Percentiles rank a stretch among this genome's conserved stretches.
phyloP scores from a whole-genome alignment of 1,140 invertebrate species.

The Frieseomelitta varia region DNA sequence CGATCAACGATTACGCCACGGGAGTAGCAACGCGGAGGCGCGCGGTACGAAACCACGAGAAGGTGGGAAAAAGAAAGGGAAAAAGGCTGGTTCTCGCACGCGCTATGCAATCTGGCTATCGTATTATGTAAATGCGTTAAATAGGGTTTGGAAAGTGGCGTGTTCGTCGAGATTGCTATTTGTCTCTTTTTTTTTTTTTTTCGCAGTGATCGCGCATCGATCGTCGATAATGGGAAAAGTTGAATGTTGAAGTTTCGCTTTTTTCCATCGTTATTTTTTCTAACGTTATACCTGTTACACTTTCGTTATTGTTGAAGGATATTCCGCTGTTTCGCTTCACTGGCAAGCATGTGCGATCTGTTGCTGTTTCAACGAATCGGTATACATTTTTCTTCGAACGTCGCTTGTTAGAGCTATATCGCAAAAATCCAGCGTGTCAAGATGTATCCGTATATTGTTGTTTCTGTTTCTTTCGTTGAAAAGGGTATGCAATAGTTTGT shows the following conservation, averaged over 20 bases:
- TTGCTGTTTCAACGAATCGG: slow-evolving; percentile 29
- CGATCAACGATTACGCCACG: slow-evolving; percentile 41
- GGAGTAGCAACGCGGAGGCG: slow-evolving; percentile 48
- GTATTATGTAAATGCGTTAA: background rate
- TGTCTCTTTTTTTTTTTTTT: background rate
- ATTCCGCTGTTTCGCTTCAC: slow-evolving; percentile 15
- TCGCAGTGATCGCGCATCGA: slow-evolving; percentile 28
- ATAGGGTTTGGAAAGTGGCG: background rate
- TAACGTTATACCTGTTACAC: slow-evolving; percentile 29
- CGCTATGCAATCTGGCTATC: background rate
- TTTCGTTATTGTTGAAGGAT: slow-evolving; percentile 44
- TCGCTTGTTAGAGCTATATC: background rate
- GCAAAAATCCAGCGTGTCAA: background rate
- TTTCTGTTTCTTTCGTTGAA: slow-evolving; percentile 7
- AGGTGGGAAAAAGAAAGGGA: slow-evolving; percentile 6
- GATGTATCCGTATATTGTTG: slow-evolving; percentile 31
- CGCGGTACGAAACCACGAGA: slow-evolving; percentile 29
- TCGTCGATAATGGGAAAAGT: slow-evolving; percentile 15
- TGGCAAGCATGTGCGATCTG: slow-evolving; percentile 32
- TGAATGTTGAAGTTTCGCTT: slow-evolving; percentile 13
- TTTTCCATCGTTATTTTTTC: background rate
- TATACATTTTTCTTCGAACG: background rate
- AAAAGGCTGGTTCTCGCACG: slow-evolving; percentile 24
- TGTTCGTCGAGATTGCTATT: background rate
- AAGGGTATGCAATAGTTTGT: slow-evolving; percentile 11